Conservation (phyloP, 2,888 invertebrate genomes). For the Zhuqinia jingwanae region DNA sequence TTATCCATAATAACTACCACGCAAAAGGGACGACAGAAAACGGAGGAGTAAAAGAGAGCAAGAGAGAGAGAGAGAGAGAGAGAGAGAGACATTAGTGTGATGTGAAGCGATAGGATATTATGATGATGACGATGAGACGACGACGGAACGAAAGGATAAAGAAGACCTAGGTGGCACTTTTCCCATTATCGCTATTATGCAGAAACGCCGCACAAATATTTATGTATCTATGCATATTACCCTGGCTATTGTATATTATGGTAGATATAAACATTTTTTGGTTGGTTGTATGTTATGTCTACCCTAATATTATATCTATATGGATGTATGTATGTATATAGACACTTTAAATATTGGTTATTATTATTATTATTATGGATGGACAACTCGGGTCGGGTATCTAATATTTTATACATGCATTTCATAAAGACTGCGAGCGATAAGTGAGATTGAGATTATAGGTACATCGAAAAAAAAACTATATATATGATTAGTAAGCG, state of each 20-base stretch:
- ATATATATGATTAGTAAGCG: conserved; percentile 22
- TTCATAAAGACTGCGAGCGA: background rate
- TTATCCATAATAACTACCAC: conserved; percentile 63
- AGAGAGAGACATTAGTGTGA: conserved; percentile 21
- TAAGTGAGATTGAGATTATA: conserved; percentile 24
- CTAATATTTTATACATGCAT: background rate
- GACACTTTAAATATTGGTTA: too few relatives aligned
- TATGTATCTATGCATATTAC: background rate
- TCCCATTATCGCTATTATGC: conserved; percentile 48
- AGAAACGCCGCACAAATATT: background rate
- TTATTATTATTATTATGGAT: background rate
- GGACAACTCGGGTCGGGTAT: conserved; percentile 5
- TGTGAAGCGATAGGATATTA: conserved; percentile 32
- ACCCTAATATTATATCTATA: too few relatives aligned
- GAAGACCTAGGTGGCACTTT: conserved; percentile 65
- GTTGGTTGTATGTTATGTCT: too few relatives aligned
- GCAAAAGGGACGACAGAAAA: conserved; percentile 21
- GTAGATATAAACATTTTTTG: conserved; percentile 1
- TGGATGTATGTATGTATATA: too few relatives aligned
- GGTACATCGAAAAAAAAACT: background rate
- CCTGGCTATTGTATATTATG: background rate
- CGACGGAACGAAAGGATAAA: conserved; percentile 45
- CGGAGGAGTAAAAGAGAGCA: background rate
- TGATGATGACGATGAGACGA: conserved; percentile 38
- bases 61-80: conserved; percentile 17